Percentiles rank a stretch among this genome's conserved stretches.
These are phyloP conservation scores for Huso huso DNA, from an alignment of 2,797 vertebrate genomes.

Conservation along the genomic window DNA sequence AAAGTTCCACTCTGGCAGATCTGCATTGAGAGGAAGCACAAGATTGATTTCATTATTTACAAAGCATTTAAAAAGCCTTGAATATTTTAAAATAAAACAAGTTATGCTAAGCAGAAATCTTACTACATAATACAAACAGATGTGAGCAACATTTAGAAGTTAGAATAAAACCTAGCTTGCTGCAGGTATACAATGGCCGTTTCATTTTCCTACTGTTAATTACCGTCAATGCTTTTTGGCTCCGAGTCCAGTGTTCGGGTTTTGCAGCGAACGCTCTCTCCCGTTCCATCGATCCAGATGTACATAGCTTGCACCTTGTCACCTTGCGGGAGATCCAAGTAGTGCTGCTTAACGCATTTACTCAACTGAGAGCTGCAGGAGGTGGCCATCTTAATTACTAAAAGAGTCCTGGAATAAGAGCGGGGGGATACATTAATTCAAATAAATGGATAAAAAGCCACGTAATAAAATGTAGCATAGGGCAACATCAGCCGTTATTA, in stretches of 20 bases:
- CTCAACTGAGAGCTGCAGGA: conserved; percentile 82
- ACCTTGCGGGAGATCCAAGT: conserved; percentile 87
- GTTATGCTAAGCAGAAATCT: too few relatives aligned
- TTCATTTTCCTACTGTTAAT: conserved; percentile 10
- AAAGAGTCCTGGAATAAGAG: conserved; percentile 47
- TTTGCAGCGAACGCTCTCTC: conserved; percentile 89
- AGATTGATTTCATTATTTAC: not conserved
- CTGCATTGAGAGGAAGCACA: conserved; percentile 39
- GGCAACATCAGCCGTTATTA: too few relatives aligned
- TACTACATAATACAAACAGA: too few relatives aligned
- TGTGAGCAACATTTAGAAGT: too few relatives aligned
- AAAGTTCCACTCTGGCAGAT: conserved; percentile 95
- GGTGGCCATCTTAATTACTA: conserved; percentile 75
- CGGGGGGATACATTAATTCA: conserved; percentile 16
- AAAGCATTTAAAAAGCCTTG: not conserved
- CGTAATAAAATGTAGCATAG: not conserved
- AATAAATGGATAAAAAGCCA: not conserved
- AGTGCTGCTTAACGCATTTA: conserved; percentile 87
- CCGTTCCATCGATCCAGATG: conserved; percentile 92
- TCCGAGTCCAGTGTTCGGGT: conserved; percentile 85
- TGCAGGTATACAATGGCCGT: too few relatives aligned
- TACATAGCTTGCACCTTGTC: conserved; percentile 93
- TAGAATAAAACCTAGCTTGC: too few relatives aligned
- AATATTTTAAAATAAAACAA: not conserved
- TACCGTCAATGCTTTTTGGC: conserved; percentile 88